These are phyloP conservation scores for Diplolepis rosae DNA, from an alignment of 2,888 invertebrate species.

Conservation along the genomic window DNA sequence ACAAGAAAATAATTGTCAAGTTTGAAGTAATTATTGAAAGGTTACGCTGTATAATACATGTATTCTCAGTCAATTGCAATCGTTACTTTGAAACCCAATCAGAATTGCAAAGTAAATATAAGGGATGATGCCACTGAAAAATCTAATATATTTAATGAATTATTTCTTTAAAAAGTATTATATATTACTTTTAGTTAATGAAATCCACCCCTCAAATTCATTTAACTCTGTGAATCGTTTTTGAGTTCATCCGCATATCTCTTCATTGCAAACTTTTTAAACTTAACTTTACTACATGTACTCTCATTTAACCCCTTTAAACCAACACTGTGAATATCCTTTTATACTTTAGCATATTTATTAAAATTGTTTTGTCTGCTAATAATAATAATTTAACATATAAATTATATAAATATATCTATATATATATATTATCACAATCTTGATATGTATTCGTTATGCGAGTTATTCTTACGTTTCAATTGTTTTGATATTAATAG, in stretches of 20 bases:
- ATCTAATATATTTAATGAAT: too few species aligned
- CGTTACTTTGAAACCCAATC: background rate
- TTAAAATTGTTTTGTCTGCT: conserved; percentile 11
- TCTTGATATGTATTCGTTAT: conserved; percentile 45
- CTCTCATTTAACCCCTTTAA: background rate
- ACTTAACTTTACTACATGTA: background rate
- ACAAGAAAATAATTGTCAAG: background rate
- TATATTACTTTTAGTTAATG: too few species aligned
- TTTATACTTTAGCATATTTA: background rate
- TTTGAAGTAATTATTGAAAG: background rate
- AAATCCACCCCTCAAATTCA: too few species aligned
- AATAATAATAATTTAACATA: conserved; percentile 20
- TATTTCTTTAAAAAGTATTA: too few species aligned
- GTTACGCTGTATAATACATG: background rate
- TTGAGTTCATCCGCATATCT: background rate
- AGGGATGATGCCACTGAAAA: background rate
- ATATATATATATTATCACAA: conserved; percentile 45
- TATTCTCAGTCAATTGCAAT: background rate
- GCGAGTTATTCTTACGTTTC: background rate
- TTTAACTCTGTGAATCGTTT: too few species aligned
- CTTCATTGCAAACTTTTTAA: background rate
- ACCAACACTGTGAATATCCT: background rate
- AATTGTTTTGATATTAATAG: conserved; percentile 21
- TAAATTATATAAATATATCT: too few species aligned
- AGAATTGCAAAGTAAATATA: background rate